Evolutionary conservation across 2,888 invertebrate genomes (phyloP).

Genomic region (Trachelus iudaicus): DNA sequence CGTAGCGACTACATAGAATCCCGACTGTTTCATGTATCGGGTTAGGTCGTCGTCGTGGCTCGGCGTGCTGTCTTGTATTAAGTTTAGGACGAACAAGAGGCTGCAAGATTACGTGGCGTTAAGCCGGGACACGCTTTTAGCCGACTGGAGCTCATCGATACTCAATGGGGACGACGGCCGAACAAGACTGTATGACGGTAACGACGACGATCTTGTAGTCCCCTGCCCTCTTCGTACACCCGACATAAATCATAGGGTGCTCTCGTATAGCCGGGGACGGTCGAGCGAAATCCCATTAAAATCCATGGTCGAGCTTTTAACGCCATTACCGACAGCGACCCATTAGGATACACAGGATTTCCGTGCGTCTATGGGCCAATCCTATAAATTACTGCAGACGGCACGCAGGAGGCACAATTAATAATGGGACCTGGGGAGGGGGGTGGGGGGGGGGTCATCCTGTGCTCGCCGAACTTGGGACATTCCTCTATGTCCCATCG

Average conservation of each 20-base stretch:
- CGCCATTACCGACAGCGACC: conserved; percentile 22
- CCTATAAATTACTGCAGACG: conserved; percentile 10
- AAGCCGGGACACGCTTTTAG: background rate
- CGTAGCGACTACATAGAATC: background rate
- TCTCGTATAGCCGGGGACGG: conserved; percentile 5
- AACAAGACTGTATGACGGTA: background rate
- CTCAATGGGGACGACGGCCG: background rate
- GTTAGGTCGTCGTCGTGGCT: too few species aligned
- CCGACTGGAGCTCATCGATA: background rate
- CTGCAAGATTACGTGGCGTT: background rate
- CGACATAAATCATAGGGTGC: conserved; percentile 16
- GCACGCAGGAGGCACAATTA: conserved; percentile 15
- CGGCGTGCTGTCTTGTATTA: background rate
- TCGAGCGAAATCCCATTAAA: conserved; percentile 19
- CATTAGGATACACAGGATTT: conserved; percentile 15
- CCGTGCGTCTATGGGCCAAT: conserved; percentile 4
- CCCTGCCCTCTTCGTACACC: too few species aligned
- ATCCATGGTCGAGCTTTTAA: conserved; percentile 22
- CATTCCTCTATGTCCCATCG: background rate
- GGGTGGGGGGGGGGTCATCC: background rate
- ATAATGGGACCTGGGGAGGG: background rate
- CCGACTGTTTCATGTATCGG: too few species aligned
- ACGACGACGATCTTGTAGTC: background rate
- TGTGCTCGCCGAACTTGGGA: background rate
- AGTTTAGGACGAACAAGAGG: background rate